phyloP scores from a whole-genome alignment of 2,113 vertebrate species.

The Hyla sarda region DNA sequence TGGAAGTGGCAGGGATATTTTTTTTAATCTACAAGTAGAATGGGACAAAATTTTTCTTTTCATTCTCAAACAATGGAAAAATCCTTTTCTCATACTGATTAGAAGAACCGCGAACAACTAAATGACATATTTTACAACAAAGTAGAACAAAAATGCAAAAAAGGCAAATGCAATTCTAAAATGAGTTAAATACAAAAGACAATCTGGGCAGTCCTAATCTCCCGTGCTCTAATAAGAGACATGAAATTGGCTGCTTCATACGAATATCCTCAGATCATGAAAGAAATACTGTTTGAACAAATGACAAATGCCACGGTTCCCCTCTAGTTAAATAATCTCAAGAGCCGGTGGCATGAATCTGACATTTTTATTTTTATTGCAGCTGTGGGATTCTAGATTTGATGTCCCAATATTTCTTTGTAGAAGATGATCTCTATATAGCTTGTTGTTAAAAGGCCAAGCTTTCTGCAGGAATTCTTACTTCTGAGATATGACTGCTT shows the following conservation, averaged over 20 bases:
- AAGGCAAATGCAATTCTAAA: not conserved
- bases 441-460: conserved; percentile 36
- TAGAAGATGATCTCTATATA: conserved; percentile 36
- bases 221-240: not conserved
- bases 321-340: conserved; percentile 47
- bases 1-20: not conserved
- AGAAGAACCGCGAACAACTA: no score
- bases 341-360: conserved; percentile 30
- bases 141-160: not conserved
- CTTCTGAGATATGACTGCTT: conserved; percentile 3
- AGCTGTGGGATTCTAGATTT: conserved; percentile 22
- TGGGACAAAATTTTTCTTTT: not conserved
- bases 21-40: not conserved
- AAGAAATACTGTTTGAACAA: conserved; percentile 43
- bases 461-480: conserved; percentile 10
- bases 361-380: conserved; percentile 49
- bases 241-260: conserved; percentile 24
- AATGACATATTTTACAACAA: not conserved
- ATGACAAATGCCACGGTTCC: conserved; percentile 46
- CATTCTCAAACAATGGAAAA: not conserved
- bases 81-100: not conserved
- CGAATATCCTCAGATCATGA: conserved; percentile 33
- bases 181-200: not conserved
- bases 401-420: conserved; percentile 36
- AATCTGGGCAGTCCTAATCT: not conserved